Conservation (phyloP, 2,113 vertebrate species). For the Ariopsis seemanni region DNA sequence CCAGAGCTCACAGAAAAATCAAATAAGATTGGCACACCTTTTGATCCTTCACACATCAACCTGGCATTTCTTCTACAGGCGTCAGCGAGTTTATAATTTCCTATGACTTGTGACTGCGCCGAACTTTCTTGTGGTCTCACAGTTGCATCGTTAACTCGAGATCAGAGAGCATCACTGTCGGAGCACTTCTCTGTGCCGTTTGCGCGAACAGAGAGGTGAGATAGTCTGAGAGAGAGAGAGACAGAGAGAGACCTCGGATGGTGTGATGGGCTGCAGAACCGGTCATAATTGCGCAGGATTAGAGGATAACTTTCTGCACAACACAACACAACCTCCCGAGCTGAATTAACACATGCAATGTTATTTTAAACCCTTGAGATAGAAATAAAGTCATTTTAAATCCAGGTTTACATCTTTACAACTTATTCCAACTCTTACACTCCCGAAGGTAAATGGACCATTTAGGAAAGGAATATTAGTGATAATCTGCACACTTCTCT, state of each 20-base stretch:
- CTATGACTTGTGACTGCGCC: slow-evolving; percentile 30
- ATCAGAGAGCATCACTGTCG: slow-evolving; percentile 39
- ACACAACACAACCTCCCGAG: background rate
- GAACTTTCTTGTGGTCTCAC: slow-evolving; percentile 43
- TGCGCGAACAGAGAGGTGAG: background rate
- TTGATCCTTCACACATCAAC: slow-evolving; percentile 24
- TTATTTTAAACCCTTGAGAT: background rate
- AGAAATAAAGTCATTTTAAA: background rate
- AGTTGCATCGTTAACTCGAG: slow-evolving; percentile 39
- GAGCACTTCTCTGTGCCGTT: slow-evolving; percentile 15
- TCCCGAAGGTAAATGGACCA: background rate
- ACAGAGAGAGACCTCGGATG: background rate
- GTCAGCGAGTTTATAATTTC: slow-evolving; percentile 46
- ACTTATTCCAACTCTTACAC: background rate
- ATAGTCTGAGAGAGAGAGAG: background rate
- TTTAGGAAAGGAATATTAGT: background rate
- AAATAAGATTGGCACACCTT: slow-evolving; percentile 39
- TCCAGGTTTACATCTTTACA: background rate
- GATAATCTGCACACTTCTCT: slow-evolving; percentile 47
- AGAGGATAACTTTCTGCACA: background rate
- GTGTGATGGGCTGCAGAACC: background rate
- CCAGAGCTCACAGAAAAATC: slow-evolving; percentile 17
- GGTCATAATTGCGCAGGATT: background rate
- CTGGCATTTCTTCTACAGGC: slow-evolving; percentile 27
- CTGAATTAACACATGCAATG: background rate